Conservation (phyloP, 2,113 vertebrate species). For the Triplophysa dalaica region DNA sequence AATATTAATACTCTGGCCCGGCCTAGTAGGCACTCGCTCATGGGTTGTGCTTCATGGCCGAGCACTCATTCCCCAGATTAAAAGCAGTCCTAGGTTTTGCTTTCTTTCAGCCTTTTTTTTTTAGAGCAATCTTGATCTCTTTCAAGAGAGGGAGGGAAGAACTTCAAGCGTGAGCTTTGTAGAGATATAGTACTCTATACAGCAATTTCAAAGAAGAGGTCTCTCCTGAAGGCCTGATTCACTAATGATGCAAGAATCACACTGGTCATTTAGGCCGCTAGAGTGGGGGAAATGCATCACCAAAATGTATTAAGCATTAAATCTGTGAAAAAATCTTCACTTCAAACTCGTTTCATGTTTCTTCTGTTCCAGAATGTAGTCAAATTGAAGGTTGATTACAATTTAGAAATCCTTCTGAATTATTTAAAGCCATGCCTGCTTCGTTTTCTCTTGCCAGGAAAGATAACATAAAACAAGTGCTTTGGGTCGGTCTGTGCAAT, state of each 20-base stretch:
- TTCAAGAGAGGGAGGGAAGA: conserved; percentile 64
- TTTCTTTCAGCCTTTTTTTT: conserved; percentile 49
- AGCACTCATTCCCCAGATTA: conserved; percentile 82
- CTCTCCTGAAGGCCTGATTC: conserved; percentile 65
- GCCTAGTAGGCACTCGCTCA: conserved; percentile 74
- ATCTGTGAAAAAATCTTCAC: too few relatives aligned
- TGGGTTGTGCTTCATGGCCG: conserved; percentile 75
- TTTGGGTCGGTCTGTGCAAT: background rate
- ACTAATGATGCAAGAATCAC: conserved; percentile 67
- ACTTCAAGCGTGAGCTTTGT: conserved; percentile 71
- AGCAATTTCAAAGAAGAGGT: conserved; percentile 69
- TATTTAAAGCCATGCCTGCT: background rate
- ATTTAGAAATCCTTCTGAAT: background rate
- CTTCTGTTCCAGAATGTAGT: too few relatives aligned
- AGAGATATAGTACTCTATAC: conserved; percentile 64
- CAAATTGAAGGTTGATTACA: background rate
- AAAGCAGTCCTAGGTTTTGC: conserved; percentile 62
- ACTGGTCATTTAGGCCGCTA: conserved; percentile 63
- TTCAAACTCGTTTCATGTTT: too few relatives aligned
- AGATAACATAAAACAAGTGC: background rate
- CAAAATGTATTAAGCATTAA: too few relatives aligned
- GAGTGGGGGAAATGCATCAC: too few relatives aligned
- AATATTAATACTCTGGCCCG: conserved; percentile 80
- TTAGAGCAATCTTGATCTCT: conserved; percentile 75
- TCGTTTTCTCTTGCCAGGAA: background rate